Base-by-base conservation (phyloP, 2,113 vertebrate species). In the Zingel zingel region DNA sequence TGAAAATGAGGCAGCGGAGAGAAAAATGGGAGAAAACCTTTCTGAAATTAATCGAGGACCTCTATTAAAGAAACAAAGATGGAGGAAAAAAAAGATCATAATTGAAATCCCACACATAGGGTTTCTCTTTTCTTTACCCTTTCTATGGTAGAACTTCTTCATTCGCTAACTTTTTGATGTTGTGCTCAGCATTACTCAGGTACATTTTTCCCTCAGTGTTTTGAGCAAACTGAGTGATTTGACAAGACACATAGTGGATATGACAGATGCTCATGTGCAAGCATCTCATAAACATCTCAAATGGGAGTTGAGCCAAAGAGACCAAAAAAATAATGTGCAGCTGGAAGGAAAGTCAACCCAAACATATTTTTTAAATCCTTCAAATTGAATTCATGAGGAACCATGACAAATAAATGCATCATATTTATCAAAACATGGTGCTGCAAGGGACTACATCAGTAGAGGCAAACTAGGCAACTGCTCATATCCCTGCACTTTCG, bases 61-160 rank as follows among this genome's bases (percentile, higher is more conserved):
- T 87, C 83, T 86, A 91, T 93, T 90, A 91, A 89, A 91, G 89
- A 91, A 90, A 92, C 91, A 89, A 90, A 88, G 88, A 86, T 85
- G 85, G 70, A 63, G 56, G 19, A 61, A 76, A 77, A 85, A 82
- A 82, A 90, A 74, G 77, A 81, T 77, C 69, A 80, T 89, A 91
- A 92, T 91, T 92, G 90, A 90, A 94, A 87, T 92, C 73, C 76
- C 83, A 85, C 83, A 87, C 83, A 81, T 68, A 91, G 79, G 78
- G 64, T 61, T 69, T 85, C 71, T 86, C 67, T 88, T 89, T 86
- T 77, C 73, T 88, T 86, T 77, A 76, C 58, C 66, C 77, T 74
- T 75, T 82, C 64, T 75, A 19, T 12, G 39, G 43, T 39, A 75
- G 73, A 91, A 87, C 74, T 88, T 88, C 80, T 89, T 82, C 77